Percentiles rank a stretch among this genome's conserved stretches.
Evolutionary conservation across 2,113 vertebrate genomes (phyloP).

Genomic region (Lonchura striata): DNA sequence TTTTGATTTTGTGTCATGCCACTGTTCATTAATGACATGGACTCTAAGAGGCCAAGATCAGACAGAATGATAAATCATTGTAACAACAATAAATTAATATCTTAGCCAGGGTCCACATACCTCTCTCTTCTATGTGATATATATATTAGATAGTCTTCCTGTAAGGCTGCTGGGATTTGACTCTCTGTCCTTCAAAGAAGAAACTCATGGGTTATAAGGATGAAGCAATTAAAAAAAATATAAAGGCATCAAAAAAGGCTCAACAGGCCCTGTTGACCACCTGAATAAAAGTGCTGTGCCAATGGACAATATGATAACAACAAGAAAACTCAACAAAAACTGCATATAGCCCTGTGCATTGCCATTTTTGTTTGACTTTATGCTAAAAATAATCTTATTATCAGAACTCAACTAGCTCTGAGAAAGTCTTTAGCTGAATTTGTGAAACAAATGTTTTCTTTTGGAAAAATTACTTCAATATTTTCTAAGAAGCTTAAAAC

Average conservation of each 20-base stretch:
- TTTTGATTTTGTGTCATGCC: conserved; percentile 76
- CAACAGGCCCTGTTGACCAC: not conserved
- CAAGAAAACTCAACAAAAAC: not conserved
- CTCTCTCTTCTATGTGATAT: not conserved
- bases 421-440: not conserved
- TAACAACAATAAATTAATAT: not conserved
- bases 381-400: not conserved
- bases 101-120: not conserved
- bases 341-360: not conserved
- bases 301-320: not conserved
- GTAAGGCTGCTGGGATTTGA: not conserved
- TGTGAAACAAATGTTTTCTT: not conserved
- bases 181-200: not conserved
- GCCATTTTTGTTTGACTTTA: not conserved
- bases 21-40: conserved; percentile 59
- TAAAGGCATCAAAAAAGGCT: not conserved
- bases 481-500: not conserved
- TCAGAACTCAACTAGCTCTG: not conserved
- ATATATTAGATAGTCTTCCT: not conserved
- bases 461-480: not conserved
- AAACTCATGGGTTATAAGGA: not conserved
- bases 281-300: not conserved
- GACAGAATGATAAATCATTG: conserved; percentile 46
- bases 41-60: conserved; percentile 23
- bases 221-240: not conserved